Evolutionary conservation across 2,888 invertebrate species (phyloP).

Genomic region (Macrosiphum euphorbiae): DNA sequence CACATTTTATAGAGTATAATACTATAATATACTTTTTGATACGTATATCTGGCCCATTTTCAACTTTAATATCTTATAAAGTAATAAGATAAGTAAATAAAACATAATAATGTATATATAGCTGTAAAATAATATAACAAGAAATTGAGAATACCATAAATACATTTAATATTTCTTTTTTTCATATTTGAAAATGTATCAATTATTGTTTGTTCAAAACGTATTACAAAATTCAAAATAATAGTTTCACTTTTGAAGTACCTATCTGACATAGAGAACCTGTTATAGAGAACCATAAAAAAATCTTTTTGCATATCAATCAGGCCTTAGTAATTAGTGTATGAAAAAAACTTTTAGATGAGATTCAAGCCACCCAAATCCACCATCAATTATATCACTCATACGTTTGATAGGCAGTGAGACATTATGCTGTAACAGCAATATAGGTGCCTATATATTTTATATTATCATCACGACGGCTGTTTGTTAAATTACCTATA

Average conservation of each 20-base stretch:
- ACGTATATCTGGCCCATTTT: background rate
- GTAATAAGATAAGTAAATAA: background rate
- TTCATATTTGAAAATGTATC: too few species aligned
- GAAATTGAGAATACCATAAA: background rate
- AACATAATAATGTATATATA: background rate
- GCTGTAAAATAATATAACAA: background rate
- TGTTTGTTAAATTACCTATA: background rate
- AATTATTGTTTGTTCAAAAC: too few species aligned
- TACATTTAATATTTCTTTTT: too few species aligned
- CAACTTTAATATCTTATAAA: background rate
- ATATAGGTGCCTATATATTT: background rate
- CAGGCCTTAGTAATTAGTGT: background rate
- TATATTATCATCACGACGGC: background rate
- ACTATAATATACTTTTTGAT: background rate
- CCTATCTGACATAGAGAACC: background rate
- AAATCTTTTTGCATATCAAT: background rate
- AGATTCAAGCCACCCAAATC: background rate
- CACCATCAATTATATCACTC: background rate
- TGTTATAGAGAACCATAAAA: background rate
- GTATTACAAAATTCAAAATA: background rate
- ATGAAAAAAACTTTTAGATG: background rate
- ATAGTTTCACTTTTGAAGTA: background rate
- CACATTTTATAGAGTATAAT: background rate
- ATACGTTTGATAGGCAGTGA: background rate
- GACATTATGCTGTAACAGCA: background rate